A percentile compares a stretch with the other conserved stretches of the same genome.
These are phyloP conservation scores for Polyergus mexicanus DNA, from an alignment of 1,140 invertebrate genomes.

Conservation along the genomic window DNA sequence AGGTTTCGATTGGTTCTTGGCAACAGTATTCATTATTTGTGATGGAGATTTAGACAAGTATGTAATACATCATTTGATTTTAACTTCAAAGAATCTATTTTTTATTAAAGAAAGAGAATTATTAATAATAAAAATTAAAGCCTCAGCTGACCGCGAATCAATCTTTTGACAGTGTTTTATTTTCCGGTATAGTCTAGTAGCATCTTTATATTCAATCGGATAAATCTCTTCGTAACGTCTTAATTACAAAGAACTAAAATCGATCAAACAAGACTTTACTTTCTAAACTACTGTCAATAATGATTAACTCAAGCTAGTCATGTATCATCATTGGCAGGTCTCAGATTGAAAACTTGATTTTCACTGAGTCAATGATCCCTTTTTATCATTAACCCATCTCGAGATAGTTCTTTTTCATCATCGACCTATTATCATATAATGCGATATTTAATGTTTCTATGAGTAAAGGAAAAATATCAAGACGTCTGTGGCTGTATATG, in stretches of 20 bases:
- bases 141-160: slow-evolving; percentile 84
- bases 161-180: slow-evolving; percentile 30
- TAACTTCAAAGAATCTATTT: not conserved
- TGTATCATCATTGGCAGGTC: slow-evolving; percentile 84
- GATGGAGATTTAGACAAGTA: slow-evolving; percentile 81
- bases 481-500: too few species aligned
- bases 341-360: slow-evolving; percentile 86
- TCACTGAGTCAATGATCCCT: slow-evolving; percentile 71
- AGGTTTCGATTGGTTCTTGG: slow-evolving; percentile 84
- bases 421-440: slow-evolving; percentile 68
- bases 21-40: slow-evolving; percentile 83
- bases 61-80: slow-evolving; percentile 47
- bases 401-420: slow-evolving; percentile 78
- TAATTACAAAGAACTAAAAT: slow-evolving; percentile 27
- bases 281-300: slow-evolving; percentile 46
- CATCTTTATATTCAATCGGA: slow-evolving; percentile 2
- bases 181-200: slow-evolving; percentile 17
- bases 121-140: slow-evolving; percentile 46
- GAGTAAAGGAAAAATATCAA: too few species aligned
- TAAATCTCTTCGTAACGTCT: slow-evolving; percentile 1
- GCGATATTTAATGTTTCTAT: not conserved
- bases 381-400: slow-evolving; percentile 64
- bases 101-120: not conserved
- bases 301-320: slow-evolving; percentile 83
- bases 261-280: slow-evolving; percentile 32